These are phyloP conservation scores for Latheticus oryzae DNA, from an alignment of 2,888 invertebrate genomes.

Conservation along the genomic window DNA sequence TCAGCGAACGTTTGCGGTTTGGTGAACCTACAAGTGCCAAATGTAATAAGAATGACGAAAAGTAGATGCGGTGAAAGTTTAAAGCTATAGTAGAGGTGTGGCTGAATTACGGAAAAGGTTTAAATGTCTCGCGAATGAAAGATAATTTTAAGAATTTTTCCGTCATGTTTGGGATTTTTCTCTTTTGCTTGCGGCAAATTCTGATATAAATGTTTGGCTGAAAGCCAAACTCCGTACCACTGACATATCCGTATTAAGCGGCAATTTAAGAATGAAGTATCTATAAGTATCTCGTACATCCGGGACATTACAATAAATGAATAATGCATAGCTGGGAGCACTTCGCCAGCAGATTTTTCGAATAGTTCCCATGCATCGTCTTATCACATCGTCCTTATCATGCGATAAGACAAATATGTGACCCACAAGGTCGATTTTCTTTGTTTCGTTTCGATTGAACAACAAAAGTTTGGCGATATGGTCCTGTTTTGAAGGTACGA, in stretches of 20 bases:
- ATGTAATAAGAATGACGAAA: conserved; percentile 15
- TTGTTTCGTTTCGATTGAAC: conserved; percentile 3
- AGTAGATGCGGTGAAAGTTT: conserved; percentile 22
- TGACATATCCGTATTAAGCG: conserved; percentile 1
- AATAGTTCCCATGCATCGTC: conserved; percentile 29
- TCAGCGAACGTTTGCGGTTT: conserved; percentile 98
- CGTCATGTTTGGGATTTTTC: too few species aligned
- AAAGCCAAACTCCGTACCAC: background rate
- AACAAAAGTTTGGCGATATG: conserved; percentile 18
- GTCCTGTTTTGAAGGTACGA: too few species aligned
- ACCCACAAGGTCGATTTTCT: conserved; percentile 36
- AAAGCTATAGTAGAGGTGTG: conserved; percentile 14
- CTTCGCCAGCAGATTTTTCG: conserved; percentile 11
- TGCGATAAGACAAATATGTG: conserved; percentile 35
- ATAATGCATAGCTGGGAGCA: conserved; percentile 28
- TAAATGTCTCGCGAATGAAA: conserved; percentile 12
- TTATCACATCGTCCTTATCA: conserved; percentile 17
- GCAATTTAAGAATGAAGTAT: conserved; percentile 34
- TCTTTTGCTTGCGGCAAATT: too few species aligned
- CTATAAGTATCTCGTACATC: conserved; percentile 34
- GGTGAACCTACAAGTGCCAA: conserved; percentile 81
- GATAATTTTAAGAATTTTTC: conserved; percentile 4
- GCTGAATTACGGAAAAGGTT: conserved; percentile 2
- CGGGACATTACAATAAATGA: conserved; percentile 41
- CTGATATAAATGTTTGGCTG: too few species aligned